Evolutionary conservation across 2,113 vertebrate genomes (phyloP).

Genomic region (Clarias macrocephalus): DNA sequence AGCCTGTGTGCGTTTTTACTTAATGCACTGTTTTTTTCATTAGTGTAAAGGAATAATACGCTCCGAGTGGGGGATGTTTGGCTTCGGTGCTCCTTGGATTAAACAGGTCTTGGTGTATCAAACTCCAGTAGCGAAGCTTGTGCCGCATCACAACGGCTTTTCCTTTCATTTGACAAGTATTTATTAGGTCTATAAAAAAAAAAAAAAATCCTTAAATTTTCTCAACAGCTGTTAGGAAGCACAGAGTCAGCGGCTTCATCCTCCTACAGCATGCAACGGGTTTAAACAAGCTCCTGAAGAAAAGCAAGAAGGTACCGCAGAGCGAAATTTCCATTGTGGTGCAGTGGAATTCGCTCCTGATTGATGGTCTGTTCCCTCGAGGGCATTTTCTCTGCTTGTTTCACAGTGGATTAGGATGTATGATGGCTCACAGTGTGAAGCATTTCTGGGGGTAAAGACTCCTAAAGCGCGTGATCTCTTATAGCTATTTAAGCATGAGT

Average conservation of each 20-base stretch:
- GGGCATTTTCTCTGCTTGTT: slow-evolving; percentile 45
- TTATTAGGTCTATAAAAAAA: slow-evolving; percentile 50
- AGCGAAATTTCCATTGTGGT: slow-evolving; percentile 49
- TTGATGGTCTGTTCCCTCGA: slow-evolving; percentile 40
- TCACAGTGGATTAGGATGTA: slow-evolving; percentile 31
- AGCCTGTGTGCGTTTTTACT: slow-evolving; percentile 34
- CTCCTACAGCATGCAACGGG: background rate
- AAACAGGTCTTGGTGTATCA: slow-evolving; percentile 6
- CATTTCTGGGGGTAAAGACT: slow-evolving; percentile 11
- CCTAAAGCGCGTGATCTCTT: slow-evolving; percentile 15
- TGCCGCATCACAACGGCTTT: slow-evolving; percentile 43
- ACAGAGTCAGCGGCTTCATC: slow-evolving; percentile 37
- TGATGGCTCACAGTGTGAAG: background rate
- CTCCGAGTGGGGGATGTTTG: slow-evolving; percentile 17
- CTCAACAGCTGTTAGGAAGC: slow-evolving; percentile 62
- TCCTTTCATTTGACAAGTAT: slow-evolving; percentile 45
- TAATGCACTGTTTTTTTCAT: slow-evolving; percentile 61
- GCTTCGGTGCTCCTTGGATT: slow-evolving; percentile 6
- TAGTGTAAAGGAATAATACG: slow-evolving; percentile 31
- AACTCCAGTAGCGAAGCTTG: background rate
- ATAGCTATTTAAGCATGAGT: slow-evolving; percentile 9
- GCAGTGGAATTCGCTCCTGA: slow-evolving; percentile 42
- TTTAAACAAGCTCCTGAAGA: slow-evolving; percentile 45
- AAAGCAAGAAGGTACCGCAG: background rate
- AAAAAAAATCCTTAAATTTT: slow-evolving; percentile 22